Conservation (phyloP, 2,113 vertebrate genomes). For the Aptenodytes forsteri region DNA sequence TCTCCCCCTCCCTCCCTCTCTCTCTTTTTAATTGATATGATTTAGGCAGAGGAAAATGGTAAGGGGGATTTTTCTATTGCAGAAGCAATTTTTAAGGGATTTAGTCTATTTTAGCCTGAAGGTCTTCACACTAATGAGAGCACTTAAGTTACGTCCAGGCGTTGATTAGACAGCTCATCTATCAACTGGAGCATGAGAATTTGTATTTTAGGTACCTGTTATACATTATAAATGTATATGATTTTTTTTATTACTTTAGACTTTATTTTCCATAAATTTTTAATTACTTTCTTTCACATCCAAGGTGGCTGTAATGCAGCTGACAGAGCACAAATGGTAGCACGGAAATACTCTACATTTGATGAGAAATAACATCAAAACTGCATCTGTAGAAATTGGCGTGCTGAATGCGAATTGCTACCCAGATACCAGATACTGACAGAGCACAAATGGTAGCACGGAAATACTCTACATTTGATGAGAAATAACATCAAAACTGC, state of each 20-base stretch:
- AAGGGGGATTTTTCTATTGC: slow-evolving; percentile 72
- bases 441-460: background rate
- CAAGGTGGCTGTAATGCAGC: background rate
- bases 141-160: slow-evolving; percentile 81
- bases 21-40: slow-evolving; percentile 68
- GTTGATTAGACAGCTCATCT: slow-evolving; percentile 83
- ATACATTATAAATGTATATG: slow-evolving; percentile 53
- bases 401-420: background rate
- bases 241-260: slow-evolving; percentile 37
- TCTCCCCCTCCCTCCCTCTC: background rate
- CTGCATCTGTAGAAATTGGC: background rate
- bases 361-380: background rate
- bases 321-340: background rate
- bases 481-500: background rate
- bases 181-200: slow-evolving; percentile 79
- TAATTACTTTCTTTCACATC: slow-evolving; percentile 36
- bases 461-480: background rate
- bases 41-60: slow-evolving; percentile 70
- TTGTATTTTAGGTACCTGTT: slow-evolving; percentile 72
- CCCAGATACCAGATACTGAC: background rate
- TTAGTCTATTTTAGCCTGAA: slow-evolving; percentile 82
- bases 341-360: background rate
- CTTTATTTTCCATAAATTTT: slow-evolving; percentile 45
- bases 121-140: slow-evolving; percentile 83
- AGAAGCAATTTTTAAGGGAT: slow-evolving; percentile 82